Evolutionary conservation across 2,113 vertebrate genomes (phyloP).

Genomic region (Amblyornis subalaris): DNA sequence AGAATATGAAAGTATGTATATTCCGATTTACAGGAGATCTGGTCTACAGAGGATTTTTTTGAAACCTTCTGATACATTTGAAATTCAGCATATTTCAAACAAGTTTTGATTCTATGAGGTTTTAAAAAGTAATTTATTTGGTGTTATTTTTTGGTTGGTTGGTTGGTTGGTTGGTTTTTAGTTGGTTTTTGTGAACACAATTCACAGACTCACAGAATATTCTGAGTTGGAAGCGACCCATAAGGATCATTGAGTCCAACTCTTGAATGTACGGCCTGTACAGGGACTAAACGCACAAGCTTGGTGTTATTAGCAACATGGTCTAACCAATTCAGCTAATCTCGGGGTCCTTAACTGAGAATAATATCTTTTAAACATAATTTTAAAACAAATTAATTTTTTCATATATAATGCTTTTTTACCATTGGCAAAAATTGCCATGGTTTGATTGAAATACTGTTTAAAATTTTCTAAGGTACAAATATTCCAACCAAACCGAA

Average conservation of each 20-base stretch:
- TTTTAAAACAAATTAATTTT: not conserved
- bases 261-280: not conserved
- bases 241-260: rapidly evolving
- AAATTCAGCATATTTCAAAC: not conserved
- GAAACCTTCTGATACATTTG: not conserved
- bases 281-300: not conserved
- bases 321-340: not conserved
- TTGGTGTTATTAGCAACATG: not conserved
- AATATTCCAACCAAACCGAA: not conserved
- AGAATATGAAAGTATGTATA: not conserved
- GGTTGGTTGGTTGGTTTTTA: not conserved
- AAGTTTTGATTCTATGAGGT: not conserved
- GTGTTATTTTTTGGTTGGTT: not conserved
- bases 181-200: not conserved
- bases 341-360: not conserved
- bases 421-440: not conserved
- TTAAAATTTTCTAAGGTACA: not conserved
- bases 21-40: not conserved
- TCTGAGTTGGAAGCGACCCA: not conserved
- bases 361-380: not conserved
- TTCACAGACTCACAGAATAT: not conserved
- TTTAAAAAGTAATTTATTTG: not conserved
- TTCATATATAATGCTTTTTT: not conserved
- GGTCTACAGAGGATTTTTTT: not conserved
- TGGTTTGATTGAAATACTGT: not conserved